phyloP scores from a whole-genome alignment of 2,888 invertebrate species.

The Mesochorus sp. region DNA sequence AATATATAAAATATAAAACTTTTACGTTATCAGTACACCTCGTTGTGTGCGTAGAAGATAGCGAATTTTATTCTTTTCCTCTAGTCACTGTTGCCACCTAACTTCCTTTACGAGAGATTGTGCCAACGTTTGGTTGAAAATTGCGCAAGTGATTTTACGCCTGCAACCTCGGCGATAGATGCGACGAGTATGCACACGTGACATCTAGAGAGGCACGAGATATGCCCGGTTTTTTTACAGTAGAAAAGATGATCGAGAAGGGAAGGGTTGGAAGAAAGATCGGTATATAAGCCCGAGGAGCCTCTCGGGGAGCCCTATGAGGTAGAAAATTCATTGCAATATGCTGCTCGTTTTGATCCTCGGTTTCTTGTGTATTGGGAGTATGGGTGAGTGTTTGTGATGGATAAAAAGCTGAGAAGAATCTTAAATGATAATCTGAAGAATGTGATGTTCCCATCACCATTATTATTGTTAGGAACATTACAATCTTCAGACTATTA shows the following conservation, averaged over 20 bases:
- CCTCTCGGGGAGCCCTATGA: background rate
- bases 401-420: background rate
- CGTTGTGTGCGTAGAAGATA: slow-evolving; percentile 3
- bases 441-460: background rate
- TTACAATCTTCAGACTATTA: background rate
- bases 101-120: background rate
- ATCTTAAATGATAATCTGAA: background rate
- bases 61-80: background rate
- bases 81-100: background rate
- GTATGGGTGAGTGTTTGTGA: slow-evolving; percentile 53
- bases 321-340: slow-evolving; percentile 28
- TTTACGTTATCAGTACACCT: slow-evolving; percentile 36
- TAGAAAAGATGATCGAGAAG: slow-evolving; percentile 19
- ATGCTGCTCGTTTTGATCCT: slow-evolving; percentile 54
- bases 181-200: background rate
- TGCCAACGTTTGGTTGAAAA: slow-evolving; percentile 6
- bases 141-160: slow-evolving; percentile 9
- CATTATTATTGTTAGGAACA: too few species aligned
- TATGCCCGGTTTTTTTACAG: slow-evolving; percentile 21
- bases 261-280: slow-evolving; percentile 4
- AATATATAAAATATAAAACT: background rate
- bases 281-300: slow-evolving; percentile 33
- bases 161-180: background rate
- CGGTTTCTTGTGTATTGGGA: slow-evolving; percentile 37
- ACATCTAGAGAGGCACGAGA: slow-evolving; percentile 7